Evolutionary conservation across 2,797 vertebrate species (phyloP).

Genomic region (Diceros bicornis): DNA sequence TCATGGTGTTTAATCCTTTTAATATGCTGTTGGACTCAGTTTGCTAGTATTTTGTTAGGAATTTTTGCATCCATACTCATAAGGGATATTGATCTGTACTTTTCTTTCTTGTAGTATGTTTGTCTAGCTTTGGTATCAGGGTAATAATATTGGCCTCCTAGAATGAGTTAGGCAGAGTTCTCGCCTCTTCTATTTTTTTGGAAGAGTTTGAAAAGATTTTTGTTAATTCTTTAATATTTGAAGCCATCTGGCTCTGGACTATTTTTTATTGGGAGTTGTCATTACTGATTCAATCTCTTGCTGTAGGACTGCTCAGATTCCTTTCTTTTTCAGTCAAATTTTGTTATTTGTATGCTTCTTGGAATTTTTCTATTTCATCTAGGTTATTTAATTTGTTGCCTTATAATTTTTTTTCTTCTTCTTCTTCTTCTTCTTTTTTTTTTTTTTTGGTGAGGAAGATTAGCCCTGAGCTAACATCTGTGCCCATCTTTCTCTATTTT

Average conservation of each 20-base stretch:
- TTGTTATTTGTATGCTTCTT: not conserved
- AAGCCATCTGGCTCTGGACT: not conserved
- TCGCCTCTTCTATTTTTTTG: not conserved
- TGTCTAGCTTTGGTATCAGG: not conserved
- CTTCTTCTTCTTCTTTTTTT: no score
- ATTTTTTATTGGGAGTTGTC: not conserved
- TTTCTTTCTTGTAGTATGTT: not conserved
- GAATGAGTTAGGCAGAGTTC: not conserved
- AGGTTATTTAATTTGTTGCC: not conserved
- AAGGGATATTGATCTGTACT: no score
- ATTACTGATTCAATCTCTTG: not conserved
- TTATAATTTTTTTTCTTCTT: not conserved
- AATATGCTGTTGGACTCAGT: not conserved
- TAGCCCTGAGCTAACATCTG: no score
- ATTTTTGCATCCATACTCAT: not conserved
- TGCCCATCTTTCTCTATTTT: no score
- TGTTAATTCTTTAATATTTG: not conserved
- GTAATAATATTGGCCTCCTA: not conserved
- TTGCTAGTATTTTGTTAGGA: not conserved
- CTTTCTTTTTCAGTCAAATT: not conserved
- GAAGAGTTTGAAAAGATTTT: not conserved
- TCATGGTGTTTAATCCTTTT: not conserved
- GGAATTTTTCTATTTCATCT: not conserved
- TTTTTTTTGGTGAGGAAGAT: no score
- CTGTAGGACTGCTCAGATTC: not conserved